These are phyloP conservation scores for Nematostella vectensis DNA, from an alignment of 92 coral and sea anemone genomes.

Conservation along the genomic window DNA sequence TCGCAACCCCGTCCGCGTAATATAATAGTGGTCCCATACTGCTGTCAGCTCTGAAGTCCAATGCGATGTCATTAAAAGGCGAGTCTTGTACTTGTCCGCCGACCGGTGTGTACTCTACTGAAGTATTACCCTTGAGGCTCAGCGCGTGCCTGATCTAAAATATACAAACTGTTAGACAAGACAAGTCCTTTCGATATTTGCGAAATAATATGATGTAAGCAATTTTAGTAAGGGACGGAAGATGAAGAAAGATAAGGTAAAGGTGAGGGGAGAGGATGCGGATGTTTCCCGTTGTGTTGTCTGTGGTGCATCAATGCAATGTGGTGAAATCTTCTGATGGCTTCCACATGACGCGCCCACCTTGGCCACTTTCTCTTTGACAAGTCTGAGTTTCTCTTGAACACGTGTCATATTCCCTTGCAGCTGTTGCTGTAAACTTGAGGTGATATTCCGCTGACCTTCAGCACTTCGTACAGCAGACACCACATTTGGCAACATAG, in stretches of 20 bases:
- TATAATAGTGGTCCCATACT: slow-evolving; percentile 69
- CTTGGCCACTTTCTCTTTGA: slow-evolving; percentile 81
- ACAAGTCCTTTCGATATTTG: too few species aligned
- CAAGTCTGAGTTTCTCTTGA: slow-evolving; percentile 51
- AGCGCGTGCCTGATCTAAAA: slow-evolving; percentile 85
- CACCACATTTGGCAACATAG: slow-evolving; percentile 35
- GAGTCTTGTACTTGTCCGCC: slow-evolving; percentile 48
- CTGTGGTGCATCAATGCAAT: too few species aligned
- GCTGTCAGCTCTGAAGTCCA: slow-evolving; percentile 79
- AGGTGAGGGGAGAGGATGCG: too few species aligned
- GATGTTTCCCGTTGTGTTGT: too few species aligned
- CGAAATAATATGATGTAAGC: background rate
- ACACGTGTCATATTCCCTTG: slow-evolving; percentile 47
- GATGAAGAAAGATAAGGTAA: background rate
- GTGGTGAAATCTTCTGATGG: too few species aligned
- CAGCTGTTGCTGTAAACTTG: slow-evolving; percentile 37
- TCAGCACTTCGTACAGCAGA: slow-evolving; percentile 30
- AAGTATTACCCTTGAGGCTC: slow-evolving; percentile 66
- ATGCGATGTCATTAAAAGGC: slow-evolving; percentile 50
- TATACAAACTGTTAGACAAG: too few species aligned
- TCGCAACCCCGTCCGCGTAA: slow-evolving; percentile 43
- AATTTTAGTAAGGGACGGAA: background rate
- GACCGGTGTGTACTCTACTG: slow-evolving; percentile 72
- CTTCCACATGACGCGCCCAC: slow-evolving; percentile 12
- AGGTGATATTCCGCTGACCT: slow-evolving; percentile 41